Conservation (phyloP, 2,113 vertebrate species). For the Benthochromis sp. region DNA sequence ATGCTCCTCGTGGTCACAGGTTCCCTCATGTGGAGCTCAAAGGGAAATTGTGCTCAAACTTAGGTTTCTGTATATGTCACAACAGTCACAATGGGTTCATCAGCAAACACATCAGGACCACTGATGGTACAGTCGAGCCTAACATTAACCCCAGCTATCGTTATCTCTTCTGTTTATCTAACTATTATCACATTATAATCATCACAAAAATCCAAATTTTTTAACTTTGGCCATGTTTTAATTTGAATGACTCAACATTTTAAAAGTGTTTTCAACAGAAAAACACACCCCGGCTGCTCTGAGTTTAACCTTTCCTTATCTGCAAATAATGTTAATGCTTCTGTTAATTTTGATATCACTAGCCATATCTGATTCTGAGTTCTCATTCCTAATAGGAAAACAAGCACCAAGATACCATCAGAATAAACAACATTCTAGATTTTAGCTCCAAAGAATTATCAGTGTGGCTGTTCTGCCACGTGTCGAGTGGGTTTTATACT, state of each 20-base stretch:
- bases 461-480: accelerated
- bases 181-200: neutral
- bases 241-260: neutral
- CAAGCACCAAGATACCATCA: neutral
- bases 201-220: neutral
- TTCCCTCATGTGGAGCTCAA: neutral
- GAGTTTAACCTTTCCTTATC: neutral
- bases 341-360: neutral
- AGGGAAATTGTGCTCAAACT: neutral
- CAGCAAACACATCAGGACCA: neutral
- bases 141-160: accelerated
- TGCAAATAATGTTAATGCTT: neutral
- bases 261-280: neutral
- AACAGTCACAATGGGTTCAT: neutral
- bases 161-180: neutral
- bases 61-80: neutral
- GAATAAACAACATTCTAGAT: neutral
- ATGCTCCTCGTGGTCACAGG: neutral
- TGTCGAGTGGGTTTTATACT: neutral
- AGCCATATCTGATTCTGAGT: neutral
- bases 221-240: neutral
- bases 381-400: neutral
- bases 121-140: neutral
- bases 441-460: neutral
- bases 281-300: neutral